Conservation (phyloP, 2,113 vertebrate species). For the Guaruba guarouba region DNA sequence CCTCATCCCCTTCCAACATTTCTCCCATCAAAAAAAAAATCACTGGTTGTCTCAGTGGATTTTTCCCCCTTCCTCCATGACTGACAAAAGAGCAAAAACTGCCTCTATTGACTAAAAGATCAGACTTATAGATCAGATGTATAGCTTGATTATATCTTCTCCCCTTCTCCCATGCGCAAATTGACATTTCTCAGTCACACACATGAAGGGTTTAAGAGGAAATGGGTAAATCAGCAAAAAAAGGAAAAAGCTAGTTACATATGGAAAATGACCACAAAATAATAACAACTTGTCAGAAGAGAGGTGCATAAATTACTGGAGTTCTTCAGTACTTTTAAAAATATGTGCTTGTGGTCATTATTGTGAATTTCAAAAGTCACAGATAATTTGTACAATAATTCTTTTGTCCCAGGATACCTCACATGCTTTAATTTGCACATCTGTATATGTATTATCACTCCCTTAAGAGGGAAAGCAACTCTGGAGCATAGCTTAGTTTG, state of each 20-base stretch:
- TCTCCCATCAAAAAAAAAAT: conserved; percentile 18
- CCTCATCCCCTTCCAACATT: conserved; percentile 16
- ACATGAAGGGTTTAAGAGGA: neutral
- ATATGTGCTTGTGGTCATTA: neutral
- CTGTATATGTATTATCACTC: neutral
- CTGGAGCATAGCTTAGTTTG: neutral
- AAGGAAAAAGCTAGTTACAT: neutral
- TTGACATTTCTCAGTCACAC: neutral
- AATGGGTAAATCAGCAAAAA: neutral
- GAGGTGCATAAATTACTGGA: neutral
- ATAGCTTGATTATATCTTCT: neutral
- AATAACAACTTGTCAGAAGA: neutral
- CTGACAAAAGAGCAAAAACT: neutral
- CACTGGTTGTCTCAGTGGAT: neutral
- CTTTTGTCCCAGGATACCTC: neutral
- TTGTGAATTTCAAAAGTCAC: neutral
- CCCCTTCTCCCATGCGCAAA: neutral
- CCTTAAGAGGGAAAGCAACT: neutral
- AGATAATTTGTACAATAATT: neutral
- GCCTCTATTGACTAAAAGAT: neutral
- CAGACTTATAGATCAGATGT: neutral
- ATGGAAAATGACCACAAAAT: neutral
- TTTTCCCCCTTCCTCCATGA: neutral
- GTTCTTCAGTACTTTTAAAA: neutral
- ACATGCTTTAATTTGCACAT: neutral